These are phyloP conservation scores for Amiota communis DNA, from an alignment of 2,888 invertebrate genomes.

Conservation along the genomic window DNA sequence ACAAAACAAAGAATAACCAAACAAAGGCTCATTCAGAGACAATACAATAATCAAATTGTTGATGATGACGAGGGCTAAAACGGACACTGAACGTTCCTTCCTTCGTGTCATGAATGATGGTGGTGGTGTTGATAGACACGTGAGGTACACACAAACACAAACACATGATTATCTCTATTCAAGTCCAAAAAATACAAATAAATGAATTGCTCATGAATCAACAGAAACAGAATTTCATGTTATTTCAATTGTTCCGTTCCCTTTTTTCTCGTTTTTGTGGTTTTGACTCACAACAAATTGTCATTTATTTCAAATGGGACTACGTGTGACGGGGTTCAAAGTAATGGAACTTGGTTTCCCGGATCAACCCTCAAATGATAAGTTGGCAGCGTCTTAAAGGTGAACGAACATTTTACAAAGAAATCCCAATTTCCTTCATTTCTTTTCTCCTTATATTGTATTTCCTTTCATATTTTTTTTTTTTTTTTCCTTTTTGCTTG, in stretches of 20 bases:
- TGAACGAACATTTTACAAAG: neutral
- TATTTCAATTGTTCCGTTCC: neutral
- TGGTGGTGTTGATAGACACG: constrained; percentile 19
- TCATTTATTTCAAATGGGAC: constrained; percentile 22
- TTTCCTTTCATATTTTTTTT: neutral
- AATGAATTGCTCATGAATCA: constrained; percentile 24
- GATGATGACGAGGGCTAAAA: neutral
- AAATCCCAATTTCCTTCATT: neutral
- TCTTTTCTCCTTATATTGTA: neutral
- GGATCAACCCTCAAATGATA: constrained; percentile 1
- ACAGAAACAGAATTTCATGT: neutral
- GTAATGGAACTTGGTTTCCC: neutral
- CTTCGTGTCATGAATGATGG: neutral
- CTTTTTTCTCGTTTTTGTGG: neutral
- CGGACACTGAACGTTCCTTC: too few relatives aligned
- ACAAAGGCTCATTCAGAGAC: constrained; percentile 22
- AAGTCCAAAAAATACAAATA: constrained; percentile 1
- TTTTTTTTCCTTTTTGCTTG: neutral
- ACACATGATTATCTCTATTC: neutral
- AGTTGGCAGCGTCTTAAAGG: neutral
- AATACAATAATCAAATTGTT: constrained; percentile 27
- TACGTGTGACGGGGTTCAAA: constrained; percentile 15
- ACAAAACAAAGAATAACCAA: constrained; percentile 8
- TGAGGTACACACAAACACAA: neutral
- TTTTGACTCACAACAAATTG: constrained; percentile 17